A percentile compares a stretch with the other conserved stretches of the same genome.
phyloP scores from a whole-genome alignment of 2,888 invertebrate genomes.

The Macrosiphum euphorbiae region DNA sequence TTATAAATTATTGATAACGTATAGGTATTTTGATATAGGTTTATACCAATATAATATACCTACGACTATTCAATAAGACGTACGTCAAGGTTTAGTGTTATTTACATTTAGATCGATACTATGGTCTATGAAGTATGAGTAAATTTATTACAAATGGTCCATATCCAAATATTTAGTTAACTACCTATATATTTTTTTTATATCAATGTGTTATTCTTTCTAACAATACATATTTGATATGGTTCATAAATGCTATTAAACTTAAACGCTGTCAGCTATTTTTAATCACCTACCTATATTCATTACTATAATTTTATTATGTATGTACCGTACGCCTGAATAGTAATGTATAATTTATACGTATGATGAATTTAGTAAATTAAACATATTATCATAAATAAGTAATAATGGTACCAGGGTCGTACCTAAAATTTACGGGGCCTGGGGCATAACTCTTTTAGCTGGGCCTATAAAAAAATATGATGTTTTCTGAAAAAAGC shows the following conservation, averaged over 20 bases:
- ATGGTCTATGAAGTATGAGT: background rate
- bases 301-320: background rate
- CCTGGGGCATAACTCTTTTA: no score
- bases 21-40: background rate
- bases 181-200: background rate
- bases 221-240: background rate
- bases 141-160: background rate
- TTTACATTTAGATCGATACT: background rate
- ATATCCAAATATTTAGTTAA: background rate
- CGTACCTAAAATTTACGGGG: background rate
- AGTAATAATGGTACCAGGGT: background rate
- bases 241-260: background rate
- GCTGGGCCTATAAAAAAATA: no score
- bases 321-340: background rate
- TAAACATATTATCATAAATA: background rate
- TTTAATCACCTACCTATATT: background rate
- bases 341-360: background rate
- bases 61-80: background rate
- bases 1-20: background rate
- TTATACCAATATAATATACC: background rate
- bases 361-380: background rate
- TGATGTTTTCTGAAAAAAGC: no score
- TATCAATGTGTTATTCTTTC: background rate
- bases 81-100: background rate
- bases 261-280: background rate